Evolutionary conservation across 2,797 vertebrate genomes (phyloP).

Genomic region (Anguilla megastoma): DNA sequence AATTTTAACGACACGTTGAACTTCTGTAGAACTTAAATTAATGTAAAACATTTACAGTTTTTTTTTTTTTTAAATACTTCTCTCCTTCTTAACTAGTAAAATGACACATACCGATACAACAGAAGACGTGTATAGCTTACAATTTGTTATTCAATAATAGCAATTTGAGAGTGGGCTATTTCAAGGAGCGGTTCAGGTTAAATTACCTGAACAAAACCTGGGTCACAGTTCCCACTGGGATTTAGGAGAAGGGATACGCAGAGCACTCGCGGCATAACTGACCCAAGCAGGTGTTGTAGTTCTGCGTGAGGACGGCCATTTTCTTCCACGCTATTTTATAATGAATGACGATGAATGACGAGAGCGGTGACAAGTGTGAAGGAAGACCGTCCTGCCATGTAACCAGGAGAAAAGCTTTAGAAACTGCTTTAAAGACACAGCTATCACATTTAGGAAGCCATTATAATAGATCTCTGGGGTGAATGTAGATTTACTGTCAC

Average conservation of each 20-base stretch:
- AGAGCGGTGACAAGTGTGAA: not conserved
- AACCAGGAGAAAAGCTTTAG: not conserved
- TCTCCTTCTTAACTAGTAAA: not conserved
- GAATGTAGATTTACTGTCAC: not conserved
- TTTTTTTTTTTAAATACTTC: not conserved
- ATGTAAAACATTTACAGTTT: not conserved
- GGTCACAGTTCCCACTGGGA: not conserved
- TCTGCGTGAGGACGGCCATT: not conserved
- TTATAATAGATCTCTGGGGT: not conserved
- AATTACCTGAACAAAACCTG: not conserved
- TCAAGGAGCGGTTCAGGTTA: not conserved
- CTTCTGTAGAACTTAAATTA: not conserved
- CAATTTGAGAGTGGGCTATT: not conserved
- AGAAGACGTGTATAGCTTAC: not conserved
- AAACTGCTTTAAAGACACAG: not conserved
- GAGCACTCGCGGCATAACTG: no score
- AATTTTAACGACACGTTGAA: not conserved
- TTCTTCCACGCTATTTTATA: not conserved
- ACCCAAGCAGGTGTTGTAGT: no score
- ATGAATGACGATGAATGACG: not conserved
- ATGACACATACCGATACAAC: not conserved
- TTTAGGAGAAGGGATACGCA: not conserved
- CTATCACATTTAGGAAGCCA: not conserved
- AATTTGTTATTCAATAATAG: not conserved
- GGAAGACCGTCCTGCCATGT: not conserved